Conservation (phyloP, 2,113 vertebrate genomes). For the Telmatochromis sp. region DNA sequence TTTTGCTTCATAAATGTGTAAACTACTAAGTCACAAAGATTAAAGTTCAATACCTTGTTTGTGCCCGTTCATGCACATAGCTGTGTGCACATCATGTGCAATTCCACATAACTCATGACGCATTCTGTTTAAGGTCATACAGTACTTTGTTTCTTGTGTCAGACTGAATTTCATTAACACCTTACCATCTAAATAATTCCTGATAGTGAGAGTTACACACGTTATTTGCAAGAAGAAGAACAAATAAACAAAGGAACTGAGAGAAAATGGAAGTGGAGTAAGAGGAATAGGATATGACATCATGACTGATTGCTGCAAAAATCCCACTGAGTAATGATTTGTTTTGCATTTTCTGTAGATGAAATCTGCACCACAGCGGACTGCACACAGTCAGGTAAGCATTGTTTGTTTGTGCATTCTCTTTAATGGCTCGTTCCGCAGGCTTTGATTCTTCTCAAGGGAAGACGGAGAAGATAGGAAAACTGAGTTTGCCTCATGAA, state of each 20-base stretch:
- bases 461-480: neutral
- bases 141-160: neutral
- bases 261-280: neutral
- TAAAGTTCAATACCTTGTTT: neutral
- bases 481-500: neutral
- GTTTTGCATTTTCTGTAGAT: conserved; percentile 72
- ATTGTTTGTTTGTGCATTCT: neutral
- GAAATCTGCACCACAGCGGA: conserved; percentile 86
- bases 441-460: conserved; percentile 10
- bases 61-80: neutral
- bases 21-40: conserved; percentile 36
- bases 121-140: neutral
- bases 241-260: neutral
- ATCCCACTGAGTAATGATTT: conserved; percentile 1
- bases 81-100: neutral
- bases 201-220: neutral
- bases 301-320: conserved; percentile 18
- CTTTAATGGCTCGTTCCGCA: conserved; percentile 4
- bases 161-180: neutral
- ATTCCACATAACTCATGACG: neutral
- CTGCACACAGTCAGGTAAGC: conserved; percentile 91
- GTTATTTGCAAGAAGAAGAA: neutral
- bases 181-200: neutral
- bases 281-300: neutral
- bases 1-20: conserved; percentile 43